These are phyloP conservation scores for Crypturellus undulatus DNA, from an alignment of 2,113 vertebrate species.

Conservation along the genomic window DNA sequence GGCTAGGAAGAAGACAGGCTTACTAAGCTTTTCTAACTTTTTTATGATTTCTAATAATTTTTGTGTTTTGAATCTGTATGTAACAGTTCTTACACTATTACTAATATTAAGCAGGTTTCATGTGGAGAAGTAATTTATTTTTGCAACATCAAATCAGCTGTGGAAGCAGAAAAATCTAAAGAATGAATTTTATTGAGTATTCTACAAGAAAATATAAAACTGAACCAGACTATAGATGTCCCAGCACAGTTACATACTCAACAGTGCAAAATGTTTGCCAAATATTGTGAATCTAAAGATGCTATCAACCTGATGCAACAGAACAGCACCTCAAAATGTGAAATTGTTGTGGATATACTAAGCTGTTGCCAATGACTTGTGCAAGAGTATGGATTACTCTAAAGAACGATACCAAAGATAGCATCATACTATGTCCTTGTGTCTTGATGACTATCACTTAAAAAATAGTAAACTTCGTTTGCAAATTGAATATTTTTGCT, in stretches of 20 bases:
- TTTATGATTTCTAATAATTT: not conserved
- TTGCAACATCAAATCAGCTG: not conserved
- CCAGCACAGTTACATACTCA: not conserved
- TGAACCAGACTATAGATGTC: not conserved
- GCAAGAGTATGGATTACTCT: not conserved
- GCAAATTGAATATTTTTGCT: not conserved
- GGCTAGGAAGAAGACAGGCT: not conserved
- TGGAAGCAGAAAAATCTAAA: not conserved
- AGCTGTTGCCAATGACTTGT: not conserved
- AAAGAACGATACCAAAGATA: not conserved
- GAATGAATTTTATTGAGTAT: not conserved
- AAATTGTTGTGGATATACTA: not conserved
- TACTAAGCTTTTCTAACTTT: not conserved
- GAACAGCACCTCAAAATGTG: not conserved
- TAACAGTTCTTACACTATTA: not conserved
- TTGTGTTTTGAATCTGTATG: not conserved
- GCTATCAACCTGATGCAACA: not conserved
- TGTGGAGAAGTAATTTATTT: not conserved
- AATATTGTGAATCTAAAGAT: not conserved
- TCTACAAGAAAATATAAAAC: not conserved
- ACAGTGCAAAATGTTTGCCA: not conserved
- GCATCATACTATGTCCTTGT: not conserved
- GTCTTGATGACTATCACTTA: not conserved
- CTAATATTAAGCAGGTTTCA: not conserved
- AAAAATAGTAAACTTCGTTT: not conserved